Conservation (phyloP, 2,113 vertebrate genomes). For the Gymnocephalus cernua region DNA sequence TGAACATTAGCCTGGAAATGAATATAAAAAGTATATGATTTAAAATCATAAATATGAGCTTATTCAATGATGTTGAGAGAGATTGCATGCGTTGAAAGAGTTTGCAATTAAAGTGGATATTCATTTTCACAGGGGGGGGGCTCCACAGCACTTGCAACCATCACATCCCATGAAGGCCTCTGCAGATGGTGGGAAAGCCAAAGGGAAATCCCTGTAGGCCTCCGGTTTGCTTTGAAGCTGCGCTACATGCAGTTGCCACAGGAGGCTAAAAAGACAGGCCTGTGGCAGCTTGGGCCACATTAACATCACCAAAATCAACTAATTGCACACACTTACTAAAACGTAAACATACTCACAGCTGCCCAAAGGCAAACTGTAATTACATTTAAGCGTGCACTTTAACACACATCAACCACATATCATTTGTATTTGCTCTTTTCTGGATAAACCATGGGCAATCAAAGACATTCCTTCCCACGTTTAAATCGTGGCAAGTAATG, state of each 20-base stretch:
- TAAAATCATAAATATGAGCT: constrained; percentile 10
- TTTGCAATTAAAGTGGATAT: constrained; percentile 18
- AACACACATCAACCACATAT: neutral
- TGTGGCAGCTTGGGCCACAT: constrained; percentile 51
- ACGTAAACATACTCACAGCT: constrained; percentile 26
- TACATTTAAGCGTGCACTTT: neutral
- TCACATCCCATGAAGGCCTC: constrained; percentile 57
- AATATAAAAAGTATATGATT: neutral
- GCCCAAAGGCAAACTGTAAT: constrained; percentile 31
- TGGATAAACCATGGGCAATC: neutral
- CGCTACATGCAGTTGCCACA: constrained; percentile 52
- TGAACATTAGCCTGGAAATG: constrained; percentile 14
- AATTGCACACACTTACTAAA: constrained; percentile 53
- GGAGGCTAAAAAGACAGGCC: constrained; percentile 47
- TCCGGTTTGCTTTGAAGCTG: constrained; percentile 69
- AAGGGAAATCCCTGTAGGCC: constrained; percentile 72
- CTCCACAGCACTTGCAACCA: constrained; percentile 48
- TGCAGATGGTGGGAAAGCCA: constrained; percentile 82
- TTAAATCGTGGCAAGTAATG: constrained; percentile 3
- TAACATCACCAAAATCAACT: constrained; percentile 49
- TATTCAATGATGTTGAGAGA: constrained; percentile 5
- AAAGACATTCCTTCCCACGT: constrained; percentile 44
- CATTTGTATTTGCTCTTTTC: constrained; percentile 29
- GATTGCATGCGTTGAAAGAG: neutral
- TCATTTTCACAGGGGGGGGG: constrained; percentile 48